phyloP scores from a whole-genome alignment of 2,888 invertebrate genomes.

The Drosophila percnosoma region DNA sequence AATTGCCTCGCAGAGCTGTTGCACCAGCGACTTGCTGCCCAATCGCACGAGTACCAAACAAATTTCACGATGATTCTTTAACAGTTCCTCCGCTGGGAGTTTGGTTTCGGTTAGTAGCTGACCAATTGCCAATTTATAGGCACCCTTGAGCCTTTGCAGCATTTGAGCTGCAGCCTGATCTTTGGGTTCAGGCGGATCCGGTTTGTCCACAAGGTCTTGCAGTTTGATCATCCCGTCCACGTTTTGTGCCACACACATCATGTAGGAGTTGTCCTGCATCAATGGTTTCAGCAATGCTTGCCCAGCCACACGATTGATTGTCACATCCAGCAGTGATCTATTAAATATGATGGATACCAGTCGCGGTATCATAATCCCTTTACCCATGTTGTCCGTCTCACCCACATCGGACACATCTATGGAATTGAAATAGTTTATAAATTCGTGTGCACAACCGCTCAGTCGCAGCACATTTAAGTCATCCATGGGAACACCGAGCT shows the following conservation, averaged over 20 bases:
- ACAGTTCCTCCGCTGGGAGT: conserved; percentile 20
- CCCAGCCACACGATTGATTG: neutral
- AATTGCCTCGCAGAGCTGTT: conserved; percentile 68
- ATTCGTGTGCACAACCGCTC: conserved; percentile 24
- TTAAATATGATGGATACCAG: conserved; percentile 70
- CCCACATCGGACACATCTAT: neutral
- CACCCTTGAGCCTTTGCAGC: conserved; percentile 18
- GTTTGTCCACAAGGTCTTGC: neutral
- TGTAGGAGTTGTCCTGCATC: conserved; percentile 57
- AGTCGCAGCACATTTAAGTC: conserved; percentile 40
- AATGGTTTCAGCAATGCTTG: conserved; percentile 40
- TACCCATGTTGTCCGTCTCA: conserved; percentile 3
- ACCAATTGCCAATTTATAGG: conserved; percentile 34
- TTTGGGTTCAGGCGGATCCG: conserved; percentile 16
- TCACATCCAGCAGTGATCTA: conserved; percentile 62
- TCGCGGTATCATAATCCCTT: conserved; percentile 62
- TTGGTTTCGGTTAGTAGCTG: conserved; percentile 18
- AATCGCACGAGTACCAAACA: conserved; percentile 69
- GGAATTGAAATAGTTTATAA: conserved; percentile 38
- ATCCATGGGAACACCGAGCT: conserved; percentile 24
- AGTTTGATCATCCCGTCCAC: conserved; percentile 16
- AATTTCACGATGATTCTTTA: conserved; percentile 34
- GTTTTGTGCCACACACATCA: conserved; percentile 46
- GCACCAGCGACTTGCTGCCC: conserved; percentile 71
- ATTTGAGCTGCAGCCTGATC: neutral